Evolutionary conservation across 2,888 invertebrate species (phyloP), one percentile per base, ranked within the genome.

Genomic region (Tetrapedia diversipes): DNA sequence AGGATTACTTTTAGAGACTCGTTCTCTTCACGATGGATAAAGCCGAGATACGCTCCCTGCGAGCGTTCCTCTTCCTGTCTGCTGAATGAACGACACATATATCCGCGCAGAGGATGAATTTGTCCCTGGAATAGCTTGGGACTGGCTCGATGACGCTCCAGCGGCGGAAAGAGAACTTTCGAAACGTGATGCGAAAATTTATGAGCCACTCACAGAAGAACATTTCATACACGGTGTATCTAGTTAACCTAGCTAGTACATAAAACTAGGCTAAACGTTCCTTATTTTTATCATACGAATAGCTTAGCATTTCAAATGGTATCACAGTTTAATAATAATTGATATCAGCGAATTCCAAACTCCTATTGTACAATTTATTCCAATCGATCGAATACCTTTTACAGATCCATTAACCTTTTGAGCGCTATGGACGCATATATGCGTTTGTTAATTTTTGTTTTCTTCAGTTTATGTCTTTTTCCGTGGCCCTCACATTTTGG

Each of bases 41-140:
- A 22, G 32, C n/a, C 7, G 47, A 24, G 34, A 61, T 27, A 24
- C 16, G 7, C 11, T 41, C 57, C 27, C 29, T 29, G 29, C 19
- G 4, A 43, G 43, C 59, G 37, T 49, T 37, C 37, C 7, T 61
- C 14, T 37, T n/a, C 34, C 49, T 49, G 49, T 61, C 61, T n/a
- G 1, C 4, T 10, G 14, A n/a, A 37, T 16, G 43, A 24, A 34
- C 22, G 60, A 22, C 47, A 34, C 47, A 24, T 34, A 34, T 61
- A 34, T 61, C 24, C 47, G 16, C n/a, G 11, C 10, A 34, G 22
- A 22, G 24, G 27, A n/a, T 19, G 61, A 49, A 49, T 63, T 63
- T 24, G 47, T 63, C 49, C 34, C 7, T n/a, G 24, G n/a, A 37
- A 63, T n/a, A n/a, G 34, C 61, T 24, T n/a, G 37, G 57, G 61